Conservation (phyloP, 2,888 invertebrate species). For the Osmoderma eremita region DNA sequence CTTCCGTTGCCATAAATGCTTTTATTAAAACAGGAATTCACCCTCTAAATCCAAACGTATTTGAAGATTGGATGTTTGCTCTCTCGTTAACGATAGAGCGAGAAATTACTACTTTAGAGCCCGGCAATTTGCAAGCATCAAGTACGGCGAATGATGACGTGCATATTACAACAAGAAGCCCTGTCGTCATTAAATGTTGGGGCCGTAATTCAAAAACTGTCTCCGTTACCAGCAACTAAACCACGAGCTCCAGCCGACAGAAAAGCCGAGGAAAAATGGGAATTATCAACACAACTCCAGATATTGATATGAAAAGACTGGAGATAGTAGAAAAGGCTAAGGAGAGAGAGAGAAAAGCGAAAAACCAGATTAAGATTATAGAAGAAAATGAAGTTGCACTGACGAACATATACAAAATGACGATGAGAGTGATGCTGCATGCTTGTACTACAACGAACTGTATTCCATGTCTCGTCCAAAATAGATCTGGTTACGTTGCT, state of each 20-base stretch:
- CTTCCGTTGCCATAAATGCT: conserved; percentile 19
- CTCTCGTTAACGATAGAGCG: conserved; percentile 36
- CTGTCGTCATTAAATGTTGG: neutral
- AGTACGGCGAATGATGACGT: neutral
- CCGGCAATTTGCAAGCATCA: neutral
- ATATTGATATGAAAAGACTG: too few species aligned
- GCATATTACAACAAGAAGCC: neutral
- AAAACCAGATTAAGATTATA: neutral
- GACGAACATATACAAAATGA: neutral
- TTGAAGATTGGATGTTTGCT: conserved; percentile 39
- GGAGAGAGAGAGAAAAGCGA: neutral
- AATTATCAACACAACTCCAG: neutral
- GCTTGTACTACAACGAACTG: conserved; percentile 32
- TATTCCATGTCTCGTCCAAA: conserved; percentile 18
- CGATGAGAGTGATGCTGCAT: conserved; percentile 23
- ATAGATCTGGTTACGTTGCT: conserved; percentile 18
- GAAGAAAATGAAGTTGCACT: conserved; percentile 15
- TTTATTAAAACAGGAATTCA: conserved; percentile 33
- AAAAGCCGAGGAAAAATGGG: conserved; percentile 6
- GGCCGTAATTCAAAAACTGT: neutral
- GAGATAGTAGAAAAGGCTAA: too few species aligned
- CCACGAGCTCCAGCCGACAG: neutral
- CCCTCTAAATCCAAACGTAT: conserved; percentile 34
- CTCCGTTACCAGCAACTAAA: neutral
- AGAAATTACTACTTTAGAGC: neutral